A percentile compares a stretch with the other conserved stretches of the same genome.
These are phyloP conservation scores for Argya squamiceps DNA, from an alignment of 2,797 vertebrate genomes.

Conservation along the genomic window DNA sequence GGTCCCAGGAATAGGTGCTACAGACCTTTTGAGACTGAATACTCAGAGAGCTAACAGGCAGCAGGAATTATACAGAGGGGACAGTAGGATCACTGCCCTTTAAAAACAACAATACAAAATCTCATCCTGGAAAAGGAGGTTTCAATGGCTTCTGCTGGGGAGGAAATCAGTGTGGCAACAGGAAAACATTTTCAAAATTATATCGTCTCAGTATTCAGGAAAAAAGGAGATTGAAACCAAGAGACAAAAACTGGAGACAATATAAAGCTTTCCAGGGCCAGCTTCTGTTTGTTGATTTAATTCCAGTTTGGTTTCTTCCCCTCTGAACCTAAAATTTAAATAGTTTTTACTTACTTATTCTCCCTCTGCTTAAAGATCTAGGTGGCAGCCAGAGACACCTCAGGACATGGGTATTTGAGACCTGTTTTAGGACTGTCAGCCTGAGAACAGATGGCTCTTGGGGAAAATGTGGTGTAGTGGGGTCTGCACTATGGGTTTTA, in stretches of 20 bases:
- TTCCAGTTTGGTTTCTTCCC: not conserved
- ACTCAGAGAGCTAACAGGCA: not conserved
- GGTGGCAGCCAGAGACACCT: not conserved
- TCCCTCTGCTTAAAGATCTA: not conserved
- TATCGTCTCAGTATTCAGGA: not conserved
- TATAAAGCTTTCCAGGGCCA: not conserved
- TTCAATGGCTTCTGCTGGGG: constrained; percentile 19
- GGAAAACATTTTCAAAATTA: constrained; percentile 55
- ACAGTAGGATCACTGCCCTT: not conserved
- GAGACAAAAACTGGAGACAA: not conserved
- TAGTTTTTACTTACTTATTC: not conserved
- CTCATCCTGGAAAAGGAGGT: constrained; percentile 9
- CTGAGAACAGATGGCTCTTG: not conserved
- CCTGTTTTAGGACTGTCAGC: not conserved
- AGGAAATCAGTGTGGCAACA: constrained; percentile 31
- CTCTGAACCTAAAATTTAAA: not conserved
- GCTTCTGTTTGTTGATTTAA: not conserved
- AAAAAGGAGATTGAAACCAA: not conserved
- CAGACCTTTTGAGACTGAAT: not conserved
- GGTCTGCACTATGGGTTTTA: not conserved
- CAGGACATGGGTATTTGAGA: not conserved
- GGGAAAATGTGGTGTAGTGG: not conserved
- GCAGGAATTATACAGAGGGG: not conserved
- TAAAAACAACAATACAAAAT: not conserved
- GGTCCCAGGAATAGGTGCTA: not conserved